phyloP scores from a whole-genome alignment of 2,797 vertebrate species.

The Danio choprae region DNA sequence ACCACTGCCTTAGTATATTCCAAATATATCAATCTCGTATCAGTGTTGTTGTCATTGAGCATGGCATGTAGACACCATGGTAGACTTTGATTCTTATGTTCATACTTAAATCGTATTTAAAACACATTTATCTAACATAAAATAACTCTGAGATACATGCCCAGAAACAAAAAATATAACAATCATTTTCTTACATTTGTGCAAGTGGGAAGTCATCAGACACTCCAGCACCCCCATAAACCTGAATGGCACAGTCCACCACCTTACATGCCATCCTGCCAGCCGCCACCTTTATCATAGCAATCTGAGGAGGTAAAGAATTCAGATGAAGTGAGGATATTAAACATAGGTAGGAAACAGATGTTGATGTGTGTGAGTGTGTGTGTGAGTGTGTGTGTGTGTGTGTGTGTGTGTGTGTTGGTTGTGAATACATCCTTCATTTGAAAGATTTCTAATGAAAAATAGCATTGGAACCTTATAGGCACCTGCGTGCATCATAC shows the following conservation, averaged over 20 bases:
- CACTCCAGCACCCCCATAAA: constrained; percentile 87
- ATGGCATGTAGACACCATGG: too few species aligned
- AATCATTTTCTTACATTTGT: constrained; percentile 83
- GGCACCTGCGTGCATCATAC: neutral
- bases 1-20: too few species aligned
- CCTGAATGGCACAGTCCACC: constrained; percentile 89
- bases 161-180: neutral
- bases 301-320: constrained; percentile 75
- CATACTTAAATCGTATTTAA: too few species aligned
- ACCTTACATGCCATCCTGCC: constrained; percentile 87
- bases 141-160: too few species aligned
- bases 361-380: too few species aligned
- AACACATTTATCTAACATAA: neutral
- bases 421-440: neutral
- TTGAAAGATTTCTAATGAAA: constrained; percentile 13
- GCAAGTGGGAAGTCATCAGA: constrained; percentile 90
- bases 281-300: constrained; percentile 93
- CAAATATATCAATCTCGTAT: too few species aligned
- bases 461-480: constrained; percentile 3
- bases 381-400: neutral
- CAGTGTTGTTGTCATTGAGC: too few species aligned
- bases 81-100: too few species aligned
- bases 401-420: neutral
- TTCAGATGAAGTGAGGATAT: neutral
- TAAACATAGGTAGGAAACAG: neutral